Percentiles rank a stretch among this genome's conserved stretches.
These are phyloP conservation scores for Ovibos moschatus DNA, from an alignment of 2,113 vertebrate genomes.

Conservation along the genomic window DNA sequence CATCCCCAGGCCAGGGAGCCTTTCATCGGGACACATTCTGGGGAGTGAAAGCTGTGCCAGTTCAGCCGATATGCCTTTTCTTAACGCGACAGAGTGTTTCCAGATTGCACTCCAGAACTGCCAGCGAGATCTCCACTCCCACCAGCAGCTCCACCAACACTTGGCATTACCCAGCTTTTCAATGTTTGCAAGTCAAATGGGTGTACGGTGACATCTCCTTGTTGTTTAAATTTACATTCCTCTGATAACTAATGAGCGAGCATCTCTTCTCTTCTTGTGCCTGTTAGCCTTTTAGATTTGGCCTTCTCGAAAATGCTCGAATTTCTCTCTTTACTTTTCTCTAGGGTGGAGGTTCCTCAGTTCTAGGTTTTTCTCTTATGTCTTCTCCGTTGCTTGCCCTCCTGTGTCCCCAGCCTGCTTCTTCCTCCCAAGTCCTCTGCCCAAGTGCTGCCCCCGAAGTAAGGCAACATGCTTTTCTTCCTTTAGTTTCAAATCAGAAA, in stretches of 20 bases:
- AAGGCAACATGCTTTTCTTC: not conserved
- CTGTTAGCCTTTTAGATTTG: not conserved
- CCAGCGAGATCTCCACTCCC: not conserved
- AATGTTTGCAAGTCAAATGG: not conserved
- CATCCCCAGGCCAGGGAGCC: too few relatives aligned
- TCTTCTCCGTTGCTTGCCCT: not conserved
- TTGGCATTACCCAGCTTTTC: not conserved
- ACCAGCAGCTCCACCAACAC: not conserved
- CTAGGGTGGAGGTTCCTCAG: too few relatives aligned
- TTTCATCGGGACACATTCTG: not conserved
- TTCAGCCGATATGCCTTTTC: not conserved
- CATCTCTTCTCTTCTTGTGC: not conserved
- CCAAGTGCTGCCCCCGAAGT: not conserved
- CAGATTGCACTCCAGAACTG: not conserved
- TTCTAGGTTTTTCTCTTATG: not conserved
- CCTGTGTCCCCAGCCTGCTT: not conserved
- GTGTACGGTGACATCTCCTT: not conserved
- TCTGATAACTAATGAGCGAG: not conserved
- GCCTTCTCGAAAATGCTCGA: not conserved
- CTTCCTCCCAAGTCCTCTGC: not conserved
- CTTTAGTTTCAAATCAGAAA: not conserved
- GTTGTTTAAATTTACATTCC: not conserved
- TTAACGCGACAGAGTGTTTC: not conserved
- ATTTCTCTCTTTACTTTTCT: not conserved
- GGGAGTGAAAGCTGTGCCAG: not conserved